phyloP scores from a whole-genome alignment of 2,113 vertebrate species.

The Bujurquina vittata region DNA sequence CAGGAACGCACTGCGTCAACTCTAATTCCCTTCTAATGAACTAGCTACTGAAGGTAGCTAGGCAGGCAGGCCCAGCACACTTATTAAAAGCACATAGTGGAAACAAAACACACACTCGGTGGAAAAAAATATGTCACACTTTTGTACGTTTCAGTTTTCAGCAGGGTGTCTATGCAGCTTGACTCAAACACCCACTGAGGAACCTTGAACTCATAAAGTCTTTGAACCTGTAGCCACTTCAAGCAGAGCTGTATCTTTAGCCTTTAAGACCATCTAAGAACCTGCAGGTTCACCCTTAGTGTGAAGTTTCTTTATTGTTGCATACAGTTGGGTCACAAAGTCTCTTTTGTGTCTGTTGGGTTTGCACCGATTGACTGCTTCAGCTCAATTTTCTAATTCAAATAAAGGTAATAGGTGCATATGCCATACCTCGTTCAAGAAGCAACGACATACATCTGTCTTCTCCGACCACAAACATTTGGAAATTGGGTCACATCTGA shows the following conservation, averaged over 20 bases:
- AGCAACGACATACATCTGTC: neutral
- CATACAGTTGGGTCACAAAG: neutral
- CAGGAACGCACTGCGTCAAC: constrained; percentile 65
- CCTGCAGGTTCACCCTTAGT: neutral
- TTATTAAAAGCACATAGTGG: constrained; percentile 61
- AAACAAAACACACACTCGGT: constrained; percentile 38
- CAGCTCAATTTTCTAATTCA: neutral
- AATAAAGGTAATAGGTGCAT: neutral
- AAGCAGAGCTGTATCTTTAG: constrained; percentile 16
- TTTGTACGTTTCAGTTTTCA: constrained; percentile 33
- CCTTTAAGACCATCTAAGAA: neutral
- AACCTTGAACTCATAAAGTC: constrained; percentile 35
- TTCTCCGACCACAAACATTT: too few species aligned
- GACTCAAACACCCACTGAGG: constrained; percentile 31
- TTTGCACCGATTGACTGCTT: neutral
- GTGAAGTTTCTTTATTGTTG: neutral
- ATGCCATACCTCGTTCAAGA: neutral
- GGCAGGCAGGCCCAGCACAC: constrained; percentile 36
- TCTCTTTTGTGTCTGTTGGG: neutral
- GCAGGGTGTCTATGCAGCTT: constrained; percentile 27
- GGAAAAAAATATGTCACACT: constrained; percentile 39
- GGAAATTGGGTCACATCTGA: neutral
- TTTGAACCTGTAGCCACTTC: constrained; percentile 1
- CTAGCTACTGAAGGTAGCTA: constrained; percentile 69
- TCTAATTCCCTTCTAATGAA: constrained; percentile 81